Conservation (phyloP, 2,113 vertebrate genomes). For the Antigone vipio region DNA sequence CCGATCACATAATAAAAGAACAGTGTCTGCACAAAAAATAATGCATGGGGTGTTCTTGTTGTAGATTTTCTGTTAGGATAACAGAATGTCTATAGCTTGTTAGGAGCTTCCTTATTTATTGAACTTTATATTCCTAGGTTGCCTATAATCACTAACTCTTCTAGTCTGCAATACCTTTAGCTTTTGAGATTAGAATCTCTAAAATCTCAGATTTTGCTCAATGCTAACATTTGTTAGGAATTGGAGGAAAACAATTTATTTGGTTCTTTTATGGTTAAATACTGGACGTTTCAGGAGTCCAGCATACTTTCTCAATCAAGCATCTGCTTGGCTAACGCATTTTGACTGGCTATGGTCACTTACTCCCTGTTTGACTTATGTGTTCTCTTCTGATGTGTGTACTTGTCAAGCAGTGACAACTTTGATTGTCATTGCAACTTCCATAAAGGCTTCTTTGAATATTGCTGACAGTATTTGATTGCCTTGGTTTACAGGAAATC, state of each 20-base stretch:
- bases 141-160: background rate
- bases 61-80: background rate
- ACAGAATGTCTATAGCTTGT: background rate
- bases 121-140: background rate
- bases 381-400: background rate
- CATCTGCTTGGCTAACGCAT: background rate
- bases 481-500: background rate
- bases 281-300: background rate
- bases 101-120: background rate
- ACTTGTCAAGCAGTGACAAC: background rate
- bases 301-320: background rate
- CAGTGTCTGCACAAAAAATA: background rate
- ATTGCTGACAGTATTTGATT: background rate
- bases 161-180: background rate
- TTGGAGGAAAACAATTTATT: background rate
- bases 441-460: background rate
- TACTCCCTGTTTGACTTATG: background rate
- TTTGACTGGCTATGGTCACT: background rate
- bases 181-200: background rate
- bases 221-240: background rate
- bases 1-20: background rate
- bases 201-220: background rate
- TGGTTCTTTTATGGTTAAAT: background rate
- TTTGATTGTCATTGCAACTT: background rate
- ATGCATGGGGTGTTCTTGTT: accelerated